Evolutionary conservation across 2,888 invertebrate genomes (phyloP).

Genomic region (Polia nebulosa): DNA sequence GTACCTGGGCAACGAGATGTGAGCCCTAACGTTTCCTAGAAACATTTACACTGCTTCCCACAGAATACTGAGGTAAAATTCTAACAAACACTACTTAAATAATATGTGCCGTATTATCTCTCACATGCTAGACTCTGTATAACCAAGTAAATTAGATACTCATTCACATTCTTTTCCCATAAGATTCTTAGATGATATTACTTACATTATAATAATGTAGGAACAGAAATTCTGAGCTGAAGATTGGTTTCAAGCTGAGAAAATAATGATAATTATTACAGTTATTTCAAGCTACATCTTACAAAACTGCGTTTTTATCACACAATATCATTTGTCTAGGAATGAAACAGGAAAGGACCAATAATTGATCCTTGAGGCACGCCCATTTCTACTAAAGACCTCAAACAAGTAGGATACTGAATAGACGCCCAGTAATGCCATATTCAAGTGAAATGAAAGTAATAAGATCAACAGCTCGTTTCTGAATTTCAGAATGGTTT

Average conservation of each 20-base stretch:
- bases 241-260: slow-evolving; percentile 14
- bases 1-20: slow-evolving; percentile 22
- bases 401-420: neutral
- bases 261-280: neutral
- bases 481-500: neutral
- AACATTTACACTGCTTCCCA: slow-evolving; percentile 50
- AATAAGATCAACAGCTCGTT: neutral
- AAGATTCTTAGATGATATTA: slow-evolving; percentile 53
- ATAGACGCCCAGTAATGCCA: neutral
- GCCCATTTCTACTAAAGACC: neutral
- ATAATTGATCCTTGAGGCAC: slow-evolving; percentile 15
- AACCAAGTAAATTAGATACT: slow-evolving; percentile 48
- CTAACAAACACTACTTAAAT: slow-evolving; percentile 52
- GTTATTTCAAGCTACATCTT: neutral
- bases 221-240: slow-evolving; percentile 7
- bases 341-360: neutral
- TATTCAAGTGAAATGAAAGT: neutral
- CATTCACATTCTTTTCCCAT: slow-evolving; percentile 64
- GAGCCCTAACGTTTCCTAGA: slow-evolving; percentile 45
- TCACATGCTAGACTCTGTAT: slow-evolving; percentile 18
- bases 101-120: slow-evolving; percentile 48
- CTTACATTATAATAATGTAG: slow-evolving; percentile 45
- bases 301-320: neutral
- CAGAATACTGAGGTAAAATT: slow-evolving; percentile 49
- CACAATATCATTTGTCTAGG: neutral